Percentiles rank a stretch among this genome's conserved stretches.
phyloP scores from a whole-genome alignment of 1,140 invertebrate genomes.

The Chrysopa pallens region DNA sequence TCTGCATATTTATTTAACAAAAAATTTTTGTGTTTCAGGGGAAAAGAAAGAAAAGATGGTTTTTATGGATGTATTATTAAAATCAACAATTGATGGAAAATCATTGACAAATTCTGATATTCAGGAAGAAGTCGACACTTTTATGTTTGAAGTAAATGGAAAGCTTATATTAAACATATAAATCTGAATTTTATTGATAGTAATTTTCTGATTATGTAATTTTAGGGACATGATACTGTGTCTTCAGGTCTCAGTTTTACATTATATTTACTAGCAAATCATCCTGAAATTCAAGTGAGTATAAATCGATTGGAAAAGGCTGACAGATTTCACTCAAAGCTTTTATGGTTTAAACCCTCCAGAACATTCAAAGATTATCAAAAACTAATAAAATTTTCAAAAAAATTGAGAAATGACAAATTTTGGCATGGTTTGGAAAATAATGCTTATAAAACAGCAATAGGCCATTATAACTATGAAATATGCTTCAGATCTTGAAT shows the following conservation, averaged over 20 bases:
- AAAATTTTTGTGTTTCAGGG: conserved; percentile 6
- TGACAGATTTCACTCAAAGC: too few relatives aligned
- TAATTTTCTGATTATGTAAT: not conserved
- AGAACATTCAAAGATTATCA: too few relatives aligned
- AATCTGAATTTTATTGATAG: too few relatives aligned
- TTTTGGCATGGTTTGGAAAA: too few relatives aligned
- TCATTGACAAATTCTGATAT: conserved; percentile 44
- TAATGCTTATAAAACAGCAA: too few relatives aligned
- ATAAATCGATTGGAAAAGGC: not conserved
- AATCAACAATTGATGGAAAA: conserved; percentile 30
- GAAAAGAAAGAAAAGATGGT: conserved; percentile 22
- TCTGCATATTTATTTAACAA: too few relatives aligned
- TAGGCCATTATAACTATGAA: too few relatives aligned
- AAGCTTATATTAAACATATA: not conserved
- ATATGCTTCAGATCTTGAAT: too few relatives aligned
- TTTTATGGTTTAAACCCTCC: too few relatives aligned
- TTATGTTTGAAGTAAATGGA: conserved; percentile 51
- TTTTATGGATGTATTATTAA: conserved; percentile 55
- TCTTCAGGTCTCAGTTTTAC: conserved; percentile 35
- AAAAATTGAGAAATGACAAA: too few relatives aligned
- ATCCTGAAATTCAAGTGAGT: conserved; percentile 31
- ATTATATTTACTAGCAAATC: conserved; percentile 34
- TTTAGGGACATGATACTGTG: conserved; percentile 48
- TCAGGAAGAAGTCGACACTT: conserved; percentile 53
- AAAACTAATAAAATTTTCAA: too few relatives aligned